Evolutionary conservation across 2,888 invertebrate species (phyloP).

Genomic region (Caenorhabditis angaria): DNA sequence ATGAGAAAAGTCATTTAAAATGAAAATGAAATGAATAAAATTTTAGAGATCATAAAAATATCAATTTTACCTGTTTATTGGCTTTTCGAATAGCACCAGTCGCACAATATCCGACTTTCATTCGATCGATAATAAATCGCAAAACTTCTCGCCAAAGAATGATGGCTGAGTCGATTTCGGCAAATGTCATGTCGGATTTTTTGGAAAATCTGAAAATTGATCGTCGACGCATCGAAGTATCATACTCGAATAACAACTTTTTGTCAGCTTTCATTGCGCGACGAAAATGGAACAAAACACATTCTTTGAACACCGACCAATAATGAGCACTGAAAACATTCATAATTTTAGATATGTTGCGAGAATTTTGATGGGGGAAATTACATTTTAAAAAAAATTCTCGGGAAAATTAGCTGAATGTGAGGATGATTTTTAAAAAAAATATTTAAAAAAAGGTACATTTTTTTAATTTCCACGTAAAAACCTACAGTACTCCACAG

Average conservation of each 20-base stretch:
- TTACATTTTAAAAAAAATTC: neutral
- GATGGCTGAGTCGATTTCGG: slow-evolving; percentile 57
- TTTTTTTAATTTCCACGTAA: too few relatives aligned
- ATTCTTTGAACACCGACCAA: slow-evolving; percentile 62
- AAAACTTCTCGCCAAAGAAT: slow-evolving; percentile 59
- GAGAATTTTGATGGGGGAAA: neutral
- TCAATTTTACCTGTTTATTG: slow-evolving; percentile 36
- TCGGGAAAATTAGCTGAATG: neutral
- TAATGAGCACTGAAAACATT: slow-evolving; percentile 49
- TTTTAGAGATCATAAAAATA: neutral
- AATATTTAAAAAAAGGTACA: too few relatives aligned
- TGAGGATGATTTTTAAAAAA: too few relatives aligned
- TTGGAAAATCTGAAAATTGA: slow-evolving; percentile 37
- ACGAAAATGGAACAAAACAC: slow-evolving; percentile 58
- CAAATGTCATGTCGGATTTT: slow-evolving; percentile 38
- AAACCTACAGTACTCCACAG: too few relatives aligned
- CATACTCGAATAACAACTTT: slow-evolving; percentile 15
- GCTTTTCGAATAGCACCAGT: slow-evolving; percentile 53
- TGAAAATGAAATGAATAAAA: neutral
- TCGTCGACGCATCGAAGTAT: neutral
- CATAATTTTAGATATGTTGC: too few relatives aligned
- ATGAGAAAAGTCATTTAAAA: neutral
- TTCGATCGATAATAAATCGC: slow-evolving; percentile 53
- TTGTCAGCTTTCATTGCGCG: slow-evolving; percentile 51
- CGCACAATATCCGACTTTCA: slow-evolving; percentile 52